Evolutionary conservation across 2,888 invertebrate species (phyloP), one percentile per base, ranked within the genome.

Genomic region (Pilophorus perplexus): DNA sequence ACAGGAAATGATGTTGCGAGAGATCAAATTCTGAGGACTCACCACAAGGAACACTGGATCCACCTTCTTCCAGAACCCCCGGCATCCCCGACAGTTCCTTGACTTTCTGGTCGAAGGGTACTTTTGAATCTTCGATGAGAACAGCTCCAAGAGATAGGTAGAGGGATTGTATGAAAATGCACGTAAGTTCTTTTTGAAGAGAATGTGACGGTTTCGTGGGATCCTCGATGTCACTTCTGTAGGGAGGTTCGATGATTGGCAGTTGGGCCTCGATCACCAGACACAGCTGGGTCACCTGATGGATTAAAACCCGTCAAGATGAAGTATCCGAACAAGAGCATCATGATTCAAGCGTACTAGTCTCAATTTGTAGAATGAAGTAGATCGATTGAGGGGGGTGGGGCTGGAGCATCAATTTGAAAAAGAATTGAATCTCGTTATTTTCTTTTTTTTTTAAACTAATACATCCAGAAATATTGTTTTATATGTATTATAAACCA

Each of bases 61-160:
- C 50, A 3, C n/a, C 2, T 18, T 38, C 37, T 50, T 64, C 64
- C 25, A 22, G 18, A 12, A 22, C 23, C 73, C 0, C 78, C 81
- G 72, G 92, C 92, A 64, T 87, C 84, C 88, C 84, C 71, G 83
- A 82, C n/a, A 82, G 80, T 72, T 84, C 83, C 77, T 93, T 93
- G 71, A 93, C 79, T 74, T 86, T 91, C 16, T 81, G 83, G 76
- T 95, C 94, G 75, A 93, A 93, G 67, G 85, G 18, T 4, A 18
- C 82, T 1, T 79, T 74, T 4, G 88, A 82, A 5, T 85, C 86
- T 46, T 85, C 81, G 67, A 84, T 86, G 0, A 89, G 76, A 3
- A 87, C 78, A 0, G 91, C 93, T 0, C 95, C 95, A 5, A 95
- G 76, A 0, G 93, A 94, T 78, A 87, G 89, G 77, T 90, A 93